Evolutionary conservation across 2,888 invertebrate species (phyloP), one percentile per base, ranked within the genome.

Genomic region (Syrphus vitripennis): DNA sequence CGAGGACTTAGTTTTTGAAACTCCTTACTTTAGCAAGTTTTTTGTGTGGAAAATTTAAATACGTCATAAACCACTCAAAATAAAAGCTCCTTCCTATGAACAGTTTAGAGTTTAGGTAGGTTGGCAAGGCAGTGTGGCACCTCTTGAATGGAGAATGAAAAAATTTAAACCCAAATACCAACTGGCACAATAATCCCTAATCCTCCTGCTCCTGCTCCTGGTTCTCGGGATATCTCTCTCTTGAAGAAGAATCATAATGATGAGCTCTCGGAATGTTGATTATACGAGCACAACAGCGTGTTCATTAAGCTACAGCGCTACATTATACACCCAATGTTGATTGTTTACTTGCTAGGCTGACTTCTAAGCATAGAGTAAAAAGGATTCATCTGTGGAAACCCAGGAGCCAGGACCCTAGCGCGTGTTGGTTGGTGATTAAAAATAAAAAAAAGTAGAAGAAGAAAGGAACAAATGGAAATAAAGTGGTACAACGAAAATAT

Each of bases 161-260:
- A 48, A 78, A 59, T n/a, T n/a, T n/a, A 74, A 10, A 24, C 29
- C 67, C 19, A 67, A 67, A 67, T 67, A 48, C 74, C 83, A 26
- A 84, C 81, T 77, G 82, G 63, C 77, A 86, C 86, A 77, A 74
- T 86, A 86, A 86, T 86, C 86, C 77, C 53, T 86, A 86, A 82
- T 86, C 86, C 77, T 31, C 69, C 57, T 19, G 63, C 55, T 80
- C 76, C 67, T 76, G 80, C 75, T 42, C 70, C 29, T 19, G 61
- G 34, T 55, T 67, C 16, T 65, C 59, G 59, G 80, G 34, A 67
- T 63, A 34, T 16, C n/a, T 9, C 10, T 61, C 71, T 71, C 10
- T 42, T 16, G 53, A 77, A 69, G 76, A 71, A 72, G 67, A 50
- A 10, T n/a, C 34, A 77, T 74, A 77, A 81, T 74, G 81, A 81